Percentiles rank a stretch among this genome's conserved stretches.
Conservation (phyloP, 2,888 invertebrate genomes). For the Bhutanitis thaidina region DNA sequence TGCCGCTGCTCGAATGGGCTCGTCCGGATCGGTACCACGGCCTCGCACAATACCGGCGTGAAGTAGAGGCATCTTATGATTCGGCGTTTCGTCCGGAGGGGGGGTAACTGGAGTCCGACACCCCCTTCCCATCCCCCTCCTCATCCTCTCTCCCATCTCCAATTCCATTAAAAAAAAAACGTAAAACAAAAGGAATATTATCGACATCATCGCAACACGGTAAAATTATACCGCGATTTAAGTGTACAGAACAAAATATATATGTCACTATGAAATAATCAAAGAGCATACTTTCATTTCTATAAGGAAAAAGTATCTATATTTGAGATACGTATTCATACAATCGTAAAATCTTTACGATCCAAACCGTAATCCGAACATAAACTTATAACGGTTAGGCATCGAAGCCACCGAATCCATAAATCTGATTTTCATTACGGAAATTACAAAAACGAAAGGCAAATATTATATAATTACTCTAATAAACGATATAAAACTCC, state of each 20-base stretch:
- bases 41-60: no score
- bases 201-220: background rate
- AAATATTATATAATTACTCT: background rate
- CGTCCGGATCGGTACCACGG: no score
- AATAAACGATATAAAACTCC: no score
- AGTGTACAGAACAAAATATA: no score
- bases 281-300: background rate
- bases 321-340: conserved; percentile 57
- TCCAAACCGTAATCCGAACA: conserved; percentile 53
- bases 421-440: conserved; percentile 43
- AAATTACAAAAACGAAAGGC: conserved; percentile 6
- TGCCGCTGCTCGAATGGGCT: no score
- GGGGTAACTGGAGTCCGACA: no score
- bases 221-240: background rate
- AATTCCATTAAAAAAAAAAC: no score
- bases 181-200: no score
- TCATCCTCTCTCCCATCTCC: no score
- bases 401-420: conserved; percentile 52
- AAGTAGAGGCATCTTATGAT: no score
- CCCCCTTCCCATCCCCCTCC: no score
- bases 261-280: background rate
- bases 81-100: no score
- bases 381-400: conserved; percentile 60
- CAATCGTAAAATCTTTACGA: conserved; percentile 67
- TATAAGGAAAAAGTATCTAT: conserved; percentile 35